Conservation (phyloP, 2,888 invertebrate genomes). For the Prostheceraeus crozeri region DNA sequence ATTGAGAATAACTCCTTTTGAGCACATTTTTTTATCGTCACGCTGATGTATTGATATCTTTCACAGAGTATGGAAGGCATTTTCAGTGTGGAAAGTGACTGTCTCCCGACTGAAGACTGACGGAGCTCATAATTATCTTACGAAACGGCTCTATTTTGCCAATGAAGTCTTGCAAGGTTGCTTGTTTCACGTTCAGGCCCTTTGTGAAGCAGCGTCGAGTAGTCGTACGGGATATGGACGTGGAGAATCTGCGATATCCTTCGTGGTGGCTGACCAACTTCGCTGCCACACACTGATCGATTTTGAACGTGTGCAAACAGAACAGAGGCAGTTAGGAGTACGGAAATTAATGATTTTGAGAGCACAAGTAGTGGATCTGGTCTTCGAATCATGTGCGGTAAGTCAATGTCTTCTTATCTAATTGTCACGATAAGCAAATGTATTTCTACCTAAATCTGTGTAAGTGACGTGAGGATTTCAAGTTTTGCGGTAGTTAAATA, state of each 20-base stretch:
- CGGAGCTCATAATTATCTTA: too few relatives aligned
- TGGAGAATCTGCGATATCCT: conserved; percentile 45
- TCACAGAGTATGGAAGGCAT: too few relatives aligned
- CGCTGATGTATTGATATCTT: too few relatives aligned
- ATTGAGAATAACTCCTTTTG: too few relatives aligned
- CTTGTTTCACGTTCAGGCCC: conserved; percentile 49
- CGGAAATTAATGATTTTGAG: conserved; percentile 46
- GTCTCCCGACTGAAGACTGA: too few relatives aligned
- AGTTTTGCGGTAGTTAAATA: too few relatives aligned
- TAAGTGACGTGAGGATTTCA: too few relatives aligned
- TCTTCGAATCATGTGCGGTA: conserved; percentile 55
- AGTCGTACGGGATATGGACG: conserved; percentile 40
- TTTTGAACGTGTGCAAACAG: conserved; percentile 47
- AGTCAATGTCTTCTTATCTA: too few relatives aligned
- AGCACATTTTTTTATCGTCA: too few relatives aligned
- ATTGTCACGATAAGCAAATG: too few relatives aligned
- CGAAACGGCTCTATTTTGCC: conserved; percentile 48
- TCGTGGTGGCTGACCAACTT: conserved; percentile 45
- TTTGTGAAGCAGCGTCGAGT: conserved; percentile 50
- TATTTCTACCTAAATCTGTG: too few relatives aligned
- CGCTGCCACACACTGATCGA: conserved; percentile 47
- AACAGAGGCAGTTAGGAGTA: conserved; percentile 45
- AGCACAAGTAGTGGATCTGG: conserved; percentile 48
- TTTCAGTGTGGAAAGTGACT: too few relatives aligned
- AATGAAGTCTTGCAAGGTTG: conserved; percentile 55